Evolutionary conservation across 2,113 vertebrate genomes (phyloP).

Genomic region (Vidua macroura): DNA sequence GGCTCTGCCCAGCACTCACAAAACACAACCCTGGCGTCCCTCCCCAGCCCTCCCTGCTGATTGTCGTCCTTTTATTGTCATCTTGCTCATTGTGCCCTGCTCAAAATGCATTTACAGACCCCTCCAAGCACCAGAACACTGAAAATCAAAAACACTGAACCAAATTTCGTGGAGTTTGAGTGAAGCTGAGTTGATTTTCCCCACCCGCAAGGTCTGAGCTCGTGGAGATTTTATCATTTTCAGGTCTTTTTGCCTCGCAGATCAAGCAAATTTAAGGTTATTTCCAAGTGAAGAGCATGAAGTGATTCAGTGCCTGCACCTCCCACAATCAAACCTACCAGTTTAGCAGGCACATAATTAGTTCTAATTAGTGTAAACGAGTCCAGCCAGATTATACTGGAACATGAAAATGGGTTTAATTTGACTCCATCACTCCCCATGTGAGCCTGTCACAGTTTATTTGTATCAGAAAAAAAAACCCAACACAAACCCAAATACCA

Average conservation of each 20-base stretch:
- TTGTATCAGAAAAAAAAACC: background rate
- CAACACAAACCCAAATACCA: background rate
- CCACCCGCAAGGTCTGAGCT: background rate
- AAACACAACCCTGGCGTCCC: background rate
- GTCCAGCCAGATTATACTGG: background rate
- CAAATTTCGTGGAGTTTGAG: fast-evolving
- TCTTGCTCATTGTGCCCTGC: background rate
- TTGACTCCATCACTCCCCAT: background rate
- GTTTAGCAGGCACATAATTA: background rate
- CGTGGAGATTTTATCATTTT: background rate
- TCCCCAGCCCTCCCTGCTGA: background rate
- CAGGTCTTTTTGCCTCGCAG: background rate
- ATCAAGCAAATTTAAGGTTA: background rate
- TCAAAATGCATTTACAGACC: background rate
- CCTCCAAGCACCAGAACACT: background rate
- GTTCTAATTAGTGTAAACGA: background rate
- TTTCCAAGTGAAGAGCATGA: background rate
- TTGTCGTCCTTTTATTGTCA: background rate
- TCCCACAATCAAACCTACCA: background rate
- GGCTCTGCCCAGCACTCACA: background rate
- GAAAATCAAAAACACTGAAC: background rate
- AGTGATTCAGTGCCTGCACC: background rate
- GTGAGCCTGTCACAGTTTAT: background rate
- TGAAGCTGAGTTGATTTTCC: background rate
- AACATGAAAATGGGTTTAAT: background rate